These are phyloP conservation scores for Sebastes matsubarae DNA, from an alignment of 2,797 vertebrate genomes.

Conservation along the genomic window DNA sequence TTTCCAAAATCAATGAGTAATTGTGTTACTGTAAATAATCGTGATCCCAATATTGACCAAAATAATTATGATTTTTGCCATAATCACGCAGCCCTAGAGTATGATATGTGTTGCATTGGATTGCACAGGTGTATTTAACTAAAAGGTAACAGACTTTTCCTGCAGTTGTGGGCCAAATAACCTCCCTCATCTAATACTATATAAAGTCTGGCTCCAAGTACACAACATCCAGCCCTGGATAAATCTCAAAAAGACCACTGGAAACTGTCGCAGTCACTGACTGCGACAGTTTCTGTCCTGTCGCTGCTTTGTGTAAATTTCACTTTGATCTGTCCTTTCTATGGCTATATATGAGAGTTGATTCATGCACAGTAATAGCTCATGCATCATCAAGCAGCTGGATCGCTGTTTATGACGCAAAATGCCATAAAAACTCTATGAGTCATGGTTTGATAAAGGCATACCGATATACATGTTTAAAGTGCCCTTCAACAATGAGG, in stretches of 20 bases:
- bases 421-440: constrained; percentile 14
- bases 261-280: constrained; percentile 9
- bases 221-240: constrained; percentile 6
- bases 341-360: neutral
- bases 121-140: neutral
- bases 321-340: constrained; percentile 12
- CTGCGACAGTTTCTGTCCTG: neutral
- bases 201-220: constrained; percentile 26
- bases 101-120: neutral
- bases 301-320: neutral
- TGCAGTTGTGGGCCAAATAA: neutral
- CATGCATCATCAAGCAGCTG: constrained; percentile 24
- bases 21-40: too few relatives aligned
- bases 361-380: constrained; percentile 22
- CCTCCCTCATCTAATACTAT: constrained; percentile 5
- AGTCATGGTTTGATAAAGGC: constrained; percentile 23
- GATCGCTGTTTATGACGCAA: constrained; percentile 18
- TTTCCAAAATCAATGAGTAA: too few relatives aligned
- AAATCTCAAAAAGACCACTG: constrained; percentile 5
- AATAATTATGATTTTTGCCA: too few relatives aligned
- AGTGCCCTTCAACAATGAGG: constrained; percentile 20
- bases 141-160: neutral
- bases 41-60: too few relatives aligned
- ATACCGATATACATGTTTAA: neutral
- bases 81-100: too few relatives aligned